These are phyloP conservation scores for Peromyscus nudipes DNA, from an alignment of 2,797 vertebrate species.

Conservation along the genomic window DNA sequence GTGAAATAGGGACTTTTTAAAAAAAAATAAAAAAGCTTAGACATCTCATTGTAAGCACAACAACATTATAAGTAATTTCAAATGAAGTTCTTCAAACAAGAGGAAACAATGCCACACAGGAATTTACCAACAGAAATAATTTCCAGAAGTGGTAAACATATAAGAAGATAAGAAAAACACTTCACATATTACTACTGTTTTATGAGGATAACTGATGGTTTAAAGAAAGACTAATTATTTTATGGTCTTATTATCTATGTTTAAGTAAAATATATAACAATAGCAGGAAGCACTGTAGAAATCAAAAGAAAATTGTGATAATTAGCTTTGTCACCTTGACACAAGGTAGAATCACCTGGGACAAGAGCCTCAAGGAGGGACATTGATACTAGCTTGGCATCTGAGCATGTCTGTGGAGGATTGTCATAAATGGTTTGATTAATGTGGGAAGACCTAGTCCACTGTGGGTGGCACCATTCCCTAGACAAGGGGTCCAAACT, in stretches of 20 bases:
- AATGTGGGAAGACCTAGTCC: background rate
- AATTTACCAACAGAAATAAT: background rate
- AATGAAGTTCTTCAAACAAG: background rate
- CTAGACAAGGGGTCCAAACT: background rate
- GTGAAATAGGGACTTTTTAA: background rate
- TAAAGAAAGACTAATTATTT: background rate
- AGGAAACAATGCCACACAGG: background rate
- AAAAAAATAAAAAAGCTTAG: background rate
- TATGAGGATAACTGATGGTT: background rate
- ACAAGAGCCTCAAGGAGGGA: background rate
- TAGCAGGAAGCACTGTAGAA: background rate
- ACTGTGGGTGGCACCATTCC: background rate
- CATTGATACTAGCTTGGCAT: background rate
- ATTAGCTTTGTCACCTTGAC: background rate
- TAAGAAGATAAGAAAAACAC: background rate
- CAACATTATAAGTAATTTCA: background rate
- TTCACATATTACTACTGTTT: background rate
- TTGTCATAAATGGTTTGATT: background rate
- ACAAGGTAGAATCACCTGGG: background rate
- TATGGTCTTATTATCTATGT: background rate
- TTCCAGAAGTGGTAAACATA: background rate
- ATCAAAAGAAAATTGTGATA: background rate
- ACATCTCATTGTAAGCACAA: background rate
- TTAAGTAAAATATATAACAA: background rate
- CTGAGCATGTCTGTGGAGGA: background rate